These are phyloP conservation scores for Amniataba percoides DNA, from an alignment of 2,797 vertebrate species.

Conservation along the genomic window DNA sequence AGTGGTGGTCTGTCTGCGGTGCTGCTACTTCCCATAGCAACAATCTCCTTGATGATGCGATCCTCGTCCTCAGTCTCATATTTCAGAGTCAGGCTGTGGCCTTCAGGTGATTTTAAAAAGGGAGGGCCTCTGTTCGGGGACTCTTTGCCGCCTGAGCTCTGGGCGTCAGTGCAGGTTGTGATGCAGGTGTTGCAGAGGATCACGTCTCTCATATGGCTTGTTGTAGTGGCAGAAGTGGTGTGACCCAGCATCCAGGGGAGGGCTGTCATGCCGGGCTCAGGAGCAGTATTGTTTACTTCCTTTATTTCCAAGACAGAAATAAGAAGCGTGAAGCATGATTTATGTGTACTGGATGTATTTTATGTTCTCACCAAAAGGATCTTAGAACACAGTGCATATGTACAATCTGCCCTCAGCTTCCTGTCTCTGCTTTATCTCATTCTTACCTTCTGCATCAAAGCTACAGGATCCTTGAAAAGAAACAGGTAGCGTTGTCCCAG, in stretches of 20 bases:
- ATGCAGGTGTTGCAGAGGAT: slow-evolving; percentile 72
- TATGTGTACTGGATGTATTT: background rate
- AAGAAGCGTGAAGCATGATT: background rate
- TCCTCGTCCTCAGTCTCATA: slow-evolving; percentile 74
- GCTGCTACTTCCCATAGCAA: slow-evolving; percentile 54
- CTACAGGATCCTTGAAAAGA: slow-evolving; percentile 85
- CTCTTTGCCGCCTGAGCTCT: background rate
- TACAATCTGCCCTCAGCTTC: background rate
- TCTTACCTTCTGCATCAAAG: slow-evolving; percentile 60
- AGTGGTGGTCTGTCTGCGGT: slow-evolving; percentile 60
- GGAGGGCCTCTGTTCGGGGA: slow-evolving; percentile 25
- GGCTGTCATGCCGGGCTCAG: slow-evolving; percentile 26
- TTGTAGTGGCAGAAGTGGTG: background rate
- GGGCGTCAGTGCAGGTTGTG: slow-evolving; percentile 30
- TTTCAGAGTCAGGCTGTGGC: slow-evolving; percentile 67
- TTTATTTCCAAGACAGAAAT: slow-evolving; percentile 45
- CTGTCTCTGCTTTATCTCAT: background rate
- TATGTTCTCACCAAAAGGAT: background rate
- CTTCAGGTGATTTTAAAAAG: slow-evolving; percentile 63
- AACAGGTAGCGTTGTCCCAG: slow-evolving; percentile 86
- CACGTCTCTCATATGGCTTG: background rate
- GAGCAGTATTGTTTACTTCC: slow-evolving; percentile 42
- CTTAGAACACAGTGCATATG: too few species aligned
- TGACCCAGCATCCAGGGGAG: slow-evolving; percentile 49
- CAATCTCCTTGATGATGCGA: slow-evolving; percentile 76